Conservation (phyloP, 2,113 vertebrate species). For the Ophthalmolycus amberensis region DNA sequence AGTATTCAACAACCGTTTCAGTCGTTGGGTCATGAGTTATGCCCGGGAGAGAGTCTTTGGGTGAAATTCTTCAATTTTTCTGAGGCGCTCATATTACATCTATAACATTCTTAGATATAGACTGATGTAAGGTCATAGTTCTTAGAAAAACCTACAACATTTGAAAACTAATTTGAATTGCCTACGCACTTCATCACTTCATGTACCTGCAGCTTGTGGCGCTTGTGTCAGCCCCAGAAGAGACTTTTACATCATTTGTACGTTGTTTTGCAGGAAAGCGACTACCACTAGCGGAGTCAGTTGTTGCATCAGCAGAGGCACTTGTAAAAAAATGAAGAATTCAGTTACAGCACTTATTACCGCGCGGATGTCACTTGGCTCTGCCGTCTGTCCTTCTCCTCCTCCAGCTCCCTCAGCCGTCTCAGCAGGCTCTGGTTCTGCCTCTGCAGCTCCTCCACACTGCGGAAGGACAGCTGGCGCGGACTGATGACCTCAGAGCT, state of each 20-base stretch:
- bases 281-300: not conserved
- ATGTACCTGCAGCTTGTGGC: not conserved
- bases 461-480: slow-evolving; percentile 90
- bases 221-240: not conserved
- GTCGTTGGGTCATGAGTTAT: not conserved
- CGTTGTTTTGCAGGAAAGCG: not conserved
- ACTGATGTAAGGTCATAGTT: not conserved
- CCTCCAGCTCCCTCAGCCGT: slow-evolving; percentile 90
- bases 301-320: not conserved
- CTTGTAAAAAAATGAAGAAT: not conserved
- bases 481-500: slow-evolving; percentile 89
- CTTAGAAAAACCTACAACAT: not conserved
- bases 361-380: slow-evolving; percentile 86
- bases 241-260: not conserved
- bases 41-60: not conserved
- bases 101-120: not conserved
- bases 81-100: too few species aligned
- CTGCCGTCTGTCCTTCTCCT: slow-evolving; percentile 88
- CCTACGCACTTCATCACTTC: not conserved
- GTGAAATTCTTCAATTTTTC: too few species aligned
- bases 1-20: not conserved
- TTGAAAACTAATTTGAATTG: not conserved
- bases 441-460: slow-evolving; percentile 92
- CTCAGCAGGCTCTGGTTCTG: slow-evolving; percentile 93
- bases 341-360: slow-evolving; percentile 69